Evolutionary conservation across 2,113 vertebrate species (phyloP).

Genomic region (Prionailurus viverrinus): DNA sequence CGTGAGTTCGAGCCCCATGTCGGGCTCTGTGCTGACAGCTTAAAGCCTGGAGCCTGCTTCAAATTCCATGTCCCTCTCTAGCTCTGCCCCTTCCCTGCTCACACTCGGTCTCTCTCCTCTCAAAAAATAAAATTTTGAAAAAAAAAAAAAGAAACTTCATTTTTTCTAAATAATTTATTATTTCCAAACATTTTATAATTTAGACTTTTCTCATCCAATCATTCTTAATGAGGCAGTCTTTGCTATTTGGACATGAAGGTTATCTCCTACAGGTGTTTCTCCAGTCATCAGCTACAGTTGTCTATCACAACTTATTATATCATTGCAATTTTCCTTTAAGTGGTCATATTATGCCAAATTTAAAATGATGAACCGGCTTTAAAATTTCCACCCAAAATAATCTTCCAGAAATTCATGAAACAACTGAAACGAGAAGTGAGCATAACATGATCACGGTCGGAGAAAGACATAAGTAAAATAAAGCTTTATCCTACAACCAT

Average conservation of each 20-base stretch:
- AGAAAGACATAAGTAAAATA: slow-evolving; percentile 10
- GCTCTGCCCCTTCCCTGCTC: no score
- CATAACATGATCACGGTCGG: not conserved
- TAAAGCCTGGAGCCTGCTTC: no score
- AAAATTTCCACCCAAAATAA: slow-evolving; percentile 27
- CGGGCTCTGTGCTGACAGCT: no score
- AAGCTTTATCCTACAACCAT: not conserved
- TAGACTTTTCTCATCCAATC: not conserved
- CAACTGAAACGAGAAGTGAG: slow-evolving; percentile 7
- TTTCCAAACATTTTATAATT: slow-evolving; percentile 23
- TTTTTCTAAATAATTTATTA: not conserved
- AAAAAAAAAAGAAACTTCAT: slow-evolving; percentile 24
- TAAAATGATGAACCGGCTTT: slow-evolving; percentile 42
- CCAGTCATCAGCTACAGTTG: not conserved
- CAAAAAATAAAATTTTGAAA: no score
- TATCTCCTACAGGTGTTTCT: not conserved
- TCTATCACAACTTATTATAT: slow-evolving; percentile 25
- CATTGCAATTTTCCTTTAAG: slow-evolving; percentile 15
- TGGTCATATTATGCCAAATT: not conserved
- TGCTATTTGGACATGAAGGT: not conserved
- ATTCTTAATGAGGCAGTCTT: not conserved
- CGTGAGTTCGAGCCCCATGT: no score
- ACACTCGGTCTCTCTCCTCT: no score
- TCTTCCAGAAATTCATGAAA: slow-evolving; percentile 26
- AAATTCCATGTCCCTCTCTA: no score